Evolutionary conservation across 1,140 invertebrate genomes (phyloP), one percentile per base, ranked within the genome.

Genomic region (Gryon sp.): DNA sequence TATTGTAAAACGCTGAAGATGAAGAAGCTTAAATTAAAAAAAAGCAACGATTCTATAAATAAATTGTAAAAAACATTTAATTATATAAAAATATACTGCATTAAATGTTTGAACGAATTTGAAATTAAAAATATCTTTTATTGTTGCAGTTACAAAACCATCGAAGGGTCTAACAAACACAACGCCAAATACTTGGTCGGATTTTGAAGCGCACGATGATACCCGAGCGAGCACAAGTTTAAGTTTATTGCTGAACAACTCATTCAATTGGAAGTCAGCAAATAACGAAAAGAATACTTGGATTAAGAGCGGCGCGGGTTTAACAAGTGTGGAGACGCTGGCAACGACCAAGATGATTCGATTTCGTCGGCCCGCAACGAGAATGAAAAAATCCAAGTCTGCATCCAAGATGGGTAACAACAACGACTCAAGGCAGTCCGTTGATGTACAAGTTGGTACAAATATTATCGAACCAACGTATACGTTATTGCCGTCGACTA

Each of bases 101-200:
- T n/a, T n/a, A n/a, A n/a, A n/a, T n/a, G n/a, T n/a, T n/a, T n/a
- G n/a, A n/a, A n/a, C n/a, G n/a, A n/a, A n/a, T n/a, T n/a, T n/a
- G n/a, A n/a, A n/a, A n/a, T n/a, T n/a, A n/a, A n/a, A n/a, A n/a
- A n/a, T n/a, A n/a, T n/a, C n/a, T n/a, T n/a, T n/a, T 80, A 55
- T 16, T 81, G 65, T 86, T 86, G 15, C 63, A 87, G 85, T 84
- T 68, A 73, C 78, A 76, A 79, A 81, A 68, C 62, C 80, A 36
- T 78, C 79, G 19, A 73, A 63, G 48, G 77, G 69, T 38, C 65
- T 60, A 48, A 70, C 70, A 16, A 46, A 80, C 14, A 62, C 55
- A 43, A 65, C 73, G 12, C 32, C 79, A 26, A 43, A 82, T 30
- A 66, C 80, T n/a, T 80, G 76, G 80, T 65, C 32, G 62, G 68